Base-by-base conservation (phyloP, 2,888 invertebrate genomes). In the Orthonychiurus folsomi region DNA sequence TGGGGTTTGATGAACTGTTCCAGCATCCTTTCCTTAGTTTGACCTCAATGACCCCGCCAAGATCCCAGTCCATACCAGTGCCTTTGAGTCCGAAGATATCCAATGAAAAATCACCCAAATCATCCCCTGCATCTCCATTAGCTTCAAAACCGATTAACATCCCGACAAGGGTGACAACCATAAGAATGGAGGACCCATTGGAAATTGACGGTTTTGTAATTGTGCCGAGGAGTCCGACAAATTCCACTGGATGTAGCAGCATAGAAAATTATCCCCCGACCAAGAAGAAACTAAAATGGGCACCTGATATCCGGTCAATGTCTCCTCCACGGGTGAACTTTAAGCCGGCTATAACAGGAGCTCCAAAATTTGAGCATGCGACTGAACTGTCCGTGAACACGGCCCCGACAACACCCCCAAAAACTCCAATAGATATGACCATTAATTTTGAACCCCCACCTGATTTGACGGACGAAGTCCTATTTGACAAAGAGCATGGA, bases 1-100 rank as follows among this genome's bases (percentile, higher is more conserved):
- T 99, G 83, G 88, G 92, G 66, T 99, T 97, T 79, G 93, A 94
- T 75, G 86, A 86, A 67, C 97, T 99, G 81, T 97, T 97, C 81
- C 86, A 84, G 76, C 97, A 99, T 79, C 85, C 88, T 56, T 99
- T 97, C 80, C 75, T 75, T 60, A 9, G 9, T 37, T 15, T 9
- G 5, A 15, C 37, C 15, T 5, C 15, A 9, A 15, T 9, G 15
- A 37, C 15, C 37, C 37, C 37, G 20, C 26, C 20, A 9, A 66
- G 73, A 57, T 69, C 70, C 50, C 71, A 72, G 56, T 67, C 64
- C 37, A 60, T 64, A 23, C 63, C 61, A 53, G 64, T 50, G 24
- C 61, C 56, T 55, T 18, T 28, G 12, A 37, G 53, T n/a, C 25
- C 23, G 12, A 26, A 3, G 18, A 21, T 53, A 18, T 63, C 69